Evolutionary conservation across 2,113 vertebrate genomes (phyloP).

Genomic region (Otolemur garnettii): DNA sequence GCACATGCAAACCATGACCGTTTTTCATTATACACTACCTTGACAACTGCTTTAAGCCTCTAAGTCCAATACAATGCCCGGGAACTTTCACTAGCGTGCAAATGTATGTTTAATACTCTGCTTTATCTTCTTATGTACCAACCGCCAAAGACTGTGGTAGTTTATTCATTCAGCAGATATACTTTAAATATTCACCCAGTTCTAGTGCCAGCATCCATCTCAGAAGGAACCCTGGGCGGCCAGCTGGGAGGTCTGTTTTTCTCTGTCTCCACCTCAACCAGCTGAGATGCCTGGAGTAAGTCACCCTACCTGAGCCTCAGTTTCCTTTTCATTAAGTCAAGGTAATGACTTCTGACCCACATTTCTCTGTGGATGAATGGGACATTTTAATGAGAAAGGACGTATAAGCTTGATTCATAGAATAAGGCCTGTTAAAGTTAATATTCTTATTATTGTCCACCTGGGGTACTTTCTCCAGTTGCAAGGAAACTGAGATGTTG

Average conservation of each 20-base stretch:
- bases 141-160: background rate
- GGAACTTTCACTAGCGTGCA: slow-evolving; percentile 15
- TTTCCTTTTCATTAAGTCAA: background rate
- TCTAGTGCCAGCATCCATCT: background rate
- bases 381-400: background rate
- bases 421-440: background rate
- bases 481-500: background rate
- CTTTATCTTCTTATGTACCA: slow-evolving; percentile 41
- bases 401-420: background rate
- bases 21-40: slow-evolving; percentile 68
- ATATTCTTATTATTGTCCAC: background rate
- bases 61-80: background rate
- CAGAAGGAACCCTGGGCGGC: background rate
- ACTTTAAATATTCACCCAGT: background rate
- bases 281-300: background rate
- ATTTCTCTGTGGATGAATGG: background rate
- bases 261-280: background rate
- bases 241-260: background rate
- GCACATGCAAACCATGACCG: slow-evolving; percentile 27
- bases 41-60: slow-evolving; percentile 46
- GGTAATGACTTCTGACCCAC: background rate
- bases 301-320: background rate
- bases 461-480: background rate
- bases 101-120: slow-evolving; percentile 59
- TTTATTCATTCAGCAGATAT: background rate